Conservation (phyloP, 1,140 invertebrate species). For the Bombus superbus region DNA sequence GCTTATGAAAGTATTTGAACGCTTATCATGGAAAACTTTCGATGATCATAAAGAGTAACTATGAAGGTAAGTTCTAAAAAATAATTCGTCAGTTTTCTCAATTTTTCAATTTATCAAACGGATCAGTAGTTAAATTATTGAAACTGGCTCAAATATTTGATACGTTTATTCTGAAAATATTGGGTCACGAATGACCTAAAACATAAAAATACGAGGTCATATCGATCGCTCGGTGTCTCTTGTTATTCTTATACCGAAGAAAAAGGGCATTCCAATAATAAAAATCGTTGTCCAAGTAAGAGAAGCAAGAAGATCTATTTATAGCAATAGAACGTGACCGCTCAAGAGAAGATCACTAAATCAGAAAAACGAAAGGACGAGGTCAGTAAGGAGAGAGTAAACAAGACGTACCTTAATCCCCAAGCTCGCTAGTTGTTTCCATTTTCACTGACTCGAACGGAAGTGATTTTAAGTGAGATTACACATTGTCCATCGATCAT, state of each 20-base stretch:
- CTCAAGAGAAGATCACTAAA: background rate
- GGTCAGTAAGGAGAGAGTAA: background rate
- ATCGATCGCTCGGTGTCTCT: background rate
- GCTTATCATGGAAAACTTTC: too few species aligned
- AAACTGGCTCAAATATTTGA: too few species aligned
- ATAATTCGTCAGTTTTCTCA: too few species aligned
- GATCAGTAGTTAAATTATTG: too few species aligned
- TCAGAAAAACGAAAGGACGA: constrained; percentile 2
- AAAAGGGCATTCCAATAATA: background rate
- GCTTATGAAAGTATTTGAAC: too few species aligned
- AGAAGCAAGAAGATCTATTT: background rate
- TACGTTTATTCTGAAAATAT: background rate
- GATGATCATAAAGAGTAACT: too few species aligned
- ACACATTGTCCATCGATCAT: constrained; percentile 59
- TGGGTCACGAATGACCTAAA: background rate
- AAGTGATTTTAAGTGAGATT: constrained; percentile 54
- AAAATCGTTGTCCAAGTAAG: background rate
- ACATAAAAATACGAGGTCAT: background rate
- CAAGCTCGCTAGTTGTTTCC: constrained; percentile 68
- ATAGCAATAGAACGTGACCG: background rate
- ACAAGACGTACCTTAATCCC: constrained; percentile 51
- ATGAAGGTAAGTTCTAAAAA: too few species aligned
- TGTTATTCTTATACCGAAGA: background rate
- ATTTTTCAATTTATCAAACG: too few species aligned
- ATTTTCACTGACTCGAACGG: constrained; percentile 71